Evolutionary conservation across 1,140 invertebrate species (phyloP).

Genomic region (Psilanteris sp.): DNA sequence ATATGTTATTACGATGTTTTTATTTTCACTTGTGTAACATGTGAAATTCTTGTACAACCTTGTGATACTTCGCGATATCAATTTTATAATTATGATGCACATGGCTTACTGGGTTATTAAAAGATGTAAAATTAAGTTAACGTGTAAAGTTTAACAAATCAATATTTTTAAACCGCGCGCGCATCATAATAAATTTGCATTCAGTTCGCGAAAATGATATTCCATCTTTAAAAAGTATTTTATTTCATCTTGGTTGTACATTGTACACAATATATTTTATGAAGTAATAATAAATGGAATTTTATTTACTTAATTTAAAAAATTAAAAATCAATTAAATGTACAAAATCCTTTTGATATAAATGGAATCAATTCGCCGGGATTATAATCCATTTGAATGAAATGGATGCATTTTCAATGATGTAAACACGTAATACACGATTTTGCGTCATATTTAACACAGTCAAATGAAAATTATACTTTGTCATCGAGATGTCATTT

Average conservation of each 20-base stretch:
- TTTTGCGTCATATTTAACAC: conserved; percentile 6
- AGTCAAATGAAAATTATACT: conserved; percentile 19
- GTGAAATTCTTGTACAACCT: too few relatives aligned
- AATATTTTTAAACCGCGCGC: conserved; percentile 42
- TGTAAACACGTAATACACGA: conserved; percentile 21
- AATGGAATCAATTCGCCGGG: conserved; percentile 27
- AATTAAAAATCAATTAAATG: too few relatives aligned
- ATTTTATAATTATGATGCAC: too few relatives aligned
- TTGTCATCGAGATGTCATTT: conserved; percentile 30
- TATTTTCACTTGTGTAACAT: too few relatives aligned
- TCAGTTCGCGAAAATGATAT: conserved; percentile 11
- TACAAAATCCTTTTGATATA: too few relatives aligned
- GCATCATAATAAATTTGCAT: conserved; percentile 31
- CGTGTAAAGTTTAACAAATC: conserved; percentile 20
- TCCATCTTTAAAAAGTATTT: conserved; percentile 15
- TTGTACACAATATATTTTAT: too few relatives aligned
- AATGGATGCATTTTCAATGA: conserved; percentile 48
- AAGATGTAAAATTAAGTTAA: not conserved
- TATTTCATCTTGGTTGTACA: not conserved
- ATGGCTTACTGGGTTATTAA: too few relatives aligned
- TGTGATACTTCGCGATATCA: too few relatives aligned
- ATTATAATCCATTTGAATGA: conserved; percentile 33
- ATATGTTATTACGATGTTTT: too few relatives aligned
- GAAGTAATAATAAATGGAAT: too few relatives aligned
- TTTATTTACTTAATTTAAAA: too few relatives aligned